Evolutionary conservation across 2,113 vertebrate genomes (phyloP), one percentile per base, ranked within the genome.

Genomic region (Charadrius vociferus): DNA sequence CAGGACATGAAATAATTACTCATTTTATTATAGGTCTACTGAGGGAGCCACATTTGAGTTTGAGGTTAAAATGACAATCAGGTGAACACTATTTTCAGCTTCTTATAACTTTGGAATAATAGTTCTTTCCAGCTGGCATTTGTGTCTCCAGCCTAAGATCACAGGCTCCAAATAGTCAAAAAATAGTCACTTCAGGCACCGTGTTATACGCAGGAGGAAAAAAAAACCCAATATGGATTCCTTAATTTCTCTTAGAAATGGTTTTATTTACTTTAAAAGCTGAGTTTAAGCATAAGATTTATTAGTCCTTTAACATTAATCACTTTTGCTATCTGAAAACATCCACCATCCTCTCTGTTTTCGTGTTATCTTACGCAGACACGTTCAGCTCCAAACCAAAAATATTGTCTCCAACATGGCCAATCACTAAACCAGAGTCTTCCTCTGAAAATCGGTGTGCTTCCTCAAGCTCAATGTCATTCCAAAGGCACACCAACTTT

Each of bases 381-480:
- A 30, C 0, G 0, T 14, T 53, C 59, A 26, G 71, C 65, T 79
- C 71, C 66, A 26, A 14, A 41, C 9, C 22, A n/a, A 21, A 56
- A 22, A 16, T 3, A 4, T 3, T 10, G 27, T 2, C n/a, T 23
- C n/a, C 67, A 53, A 5, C 12, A 3, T 0, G 18, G 71, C 26
- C 66, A 9, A 2, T 3, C 37, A 26, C 37, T n/a, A 18, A n/a
- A 59, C 8, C 49, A 47, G 41, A 47, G 49, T 3, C 37, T 19
- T 2, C 75, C 14, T 0, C 20, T 12, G 30, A 34, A 36, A 53
- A 59, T 3, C 75, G 3, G 2, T 0, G 3, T 10, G 39, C 8
- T 56, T 34, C 71, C 59, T 32, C 14, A 27, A 30, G 49, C 15
- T 47, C 67, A 0, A 0, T 2, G n/a, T 7, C 36, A 37, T 49